Base-by-base conservation (phyloP, 1,140 invertebrate species). In the Lepeophtheirus salmonis region DNA sequence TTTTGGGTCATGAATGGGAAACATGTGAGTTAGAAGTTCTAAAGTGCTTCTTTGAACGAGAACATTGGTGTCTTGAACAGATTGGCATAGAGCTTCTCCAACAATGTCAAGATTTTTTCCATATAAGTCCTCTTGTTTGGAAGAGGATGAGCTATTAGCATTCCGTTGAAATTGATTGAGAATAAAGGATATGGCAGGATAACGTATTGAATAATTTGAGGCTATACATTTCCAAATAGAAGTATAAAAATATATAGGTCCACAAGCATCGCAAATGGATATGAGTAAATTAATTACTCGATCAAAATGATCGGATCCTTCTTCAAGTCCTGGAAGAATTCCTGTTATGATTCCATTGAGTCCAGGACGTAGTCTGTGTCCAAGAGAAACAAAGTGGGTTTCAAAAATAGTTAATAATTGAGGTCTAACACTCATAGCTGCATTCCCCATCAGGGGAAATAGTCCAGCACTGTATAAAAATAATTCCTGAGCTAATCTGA, bases 391-490 rank as follows among this genome's bases (percentile, higher is more conserved):
- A 75, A 95, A 89, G 72, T 91, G 88, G 16, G 79, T 86, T 74
- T 95, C 90, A 70, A 92, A 95, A 57, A 95, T 79, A n/a, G 77
- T 80, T 56, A 95, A 70, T 49, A 95, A 72, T 2, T 79, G 76
- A 12, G 86, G 85, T 66, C 87, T 80, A 6, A 90, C 86, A 70
- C 85, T 89, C 81, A 91, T 91, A 17, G 87, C 87, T 62, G 89
- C 86, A 76, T 91, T 81, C 10, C 83, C 80, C 64, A 95, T 76
- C 22, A 95, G 70, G 30, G 90, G 90, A 73, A 95, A 95, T 14
- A 95, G 72, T 10, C 90, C 89, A 78, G 74, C 24, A 50, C 30
- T 60, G 23, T 60, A 52, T 54, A 60, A 16, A 57, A 57, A 57
- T 16, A 57, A 21, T 25, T 57, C 55, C 25, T 57, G 55, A 20